Conservation (phyloP, 2,113 vertebrate genomes). For the Psittacula cyanocephala region DNA sequence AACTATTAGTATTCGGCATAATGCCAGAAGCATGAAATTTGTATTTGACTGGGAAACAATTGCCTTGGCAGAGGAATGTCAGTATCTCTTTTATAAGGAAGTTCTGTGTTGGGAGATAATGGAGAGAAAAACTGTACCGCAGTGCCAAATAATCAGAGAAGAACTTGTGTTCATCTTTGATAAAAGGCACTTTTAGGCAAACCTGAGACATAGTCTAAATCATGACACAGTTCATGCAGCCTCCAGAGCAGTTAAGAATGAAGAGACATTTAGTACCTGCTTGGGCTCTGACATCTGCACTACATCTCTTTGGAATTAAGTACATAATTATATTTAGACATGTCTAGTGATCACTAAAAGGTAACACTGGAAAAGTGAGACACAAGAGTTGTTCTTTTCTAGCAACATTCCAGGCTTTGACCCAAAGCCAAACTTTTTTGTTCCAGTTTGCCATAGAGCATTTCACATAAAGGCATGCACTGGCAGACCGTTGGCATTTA, state of each 20-base stretch:
- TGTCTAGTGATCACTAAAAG: not conserved
- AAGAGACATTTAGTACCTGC: not conserved
- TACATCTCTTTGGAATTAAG: not conserved
- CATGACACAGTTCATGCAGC: not conserved
- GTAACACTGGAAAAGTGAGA: not conserved
- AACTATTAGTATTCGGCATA: not conserved
- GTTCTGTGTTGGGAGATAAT: not conserved
- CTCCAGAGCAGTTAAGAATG: not conserved
- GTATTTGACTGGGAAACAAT: not conserved
- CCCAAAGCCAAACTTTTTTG: not conserved
- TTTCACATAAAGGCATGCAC: not conserved
- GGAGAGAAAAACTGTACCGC: not conserved
- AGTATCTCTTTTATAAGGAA: not conserved
- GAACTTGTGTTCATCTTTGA: not conserved
- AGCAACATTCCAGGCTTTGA: not conserved
- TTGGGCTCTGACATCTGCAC: not conserved
- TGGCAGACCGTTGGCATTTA: not conserved
- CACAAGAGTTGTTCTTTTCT: not conserved
- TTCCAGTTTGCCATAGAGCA: not conserved
- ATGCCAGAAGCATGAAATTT: not conserved
- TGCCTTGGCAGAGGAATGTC: not conserved
- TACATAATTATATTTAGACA: not conserved
- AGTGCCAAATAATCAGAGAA: not conserved
- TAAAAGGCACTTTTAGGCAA: not conserved
- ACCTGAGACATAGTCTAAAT: not conserved